Conservation (phyloP, 2,888 invertebrate species). For the Nycteola revayana region DNA sequence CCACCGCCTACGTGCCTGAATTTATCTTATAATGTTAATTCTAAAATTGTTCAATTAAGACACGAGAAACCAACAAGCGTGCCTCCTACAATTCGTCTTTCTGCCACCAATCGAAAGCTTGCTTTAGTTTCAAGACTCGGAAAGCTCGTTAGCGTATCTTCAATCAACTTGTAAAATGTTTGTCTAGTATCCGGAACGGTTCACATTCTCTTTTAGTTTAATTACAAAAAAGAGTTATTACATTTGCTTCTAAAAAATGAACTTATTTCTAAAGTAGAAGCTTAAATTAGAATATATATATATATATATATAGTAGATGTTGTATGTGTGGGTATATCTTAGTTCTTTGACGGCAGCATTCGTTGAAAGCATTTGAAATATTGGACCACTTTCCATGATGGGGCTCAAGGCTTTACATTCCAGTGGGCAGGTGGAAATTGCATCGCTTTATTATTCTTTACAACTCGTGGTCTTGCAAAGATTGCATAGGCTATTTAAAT, state of each 20-base stretch:
- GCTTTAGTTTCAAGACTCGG: slow-evolving; percentile 27
- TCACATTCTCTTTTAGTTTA: slow-evolving; percentile 8
- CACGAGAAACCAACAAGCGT: slow-evolving; percentile 40
- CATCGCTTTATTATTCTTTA: slow-evolving; percentile 52
- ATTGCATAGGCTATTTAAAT: slow-evolving; percentile 46
- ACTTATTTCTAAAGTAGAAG: slow-evolving; percentile 3
- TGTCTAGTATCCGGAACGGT: slow-evolving; percentile 10
- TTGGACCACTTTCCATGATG: slow-evolving; percentile 63
- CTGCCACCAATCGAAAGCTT: slow-evolving; percentile 28
- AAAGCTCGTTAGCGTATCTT: slow-evolving; percentile 38
- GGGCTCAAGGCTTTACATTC: slow-evolving; percentile 55
- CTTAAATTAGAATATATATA: not conserved
- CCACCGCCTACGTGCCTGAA: slow-evolving; percentile 53
- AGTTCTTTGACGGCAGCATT: slow-evolving; percentile 20
- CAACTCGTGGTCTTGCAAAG: slow-evolving; percentile 40
- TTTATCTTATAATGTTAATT: slow-evolving; percentile 41
- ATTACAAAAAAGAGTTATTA: slow-evolving; percentile 5
- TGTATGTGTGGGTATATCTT: slow-evolving; percentile 4
- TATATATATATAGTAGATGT: slow-evolving; percentile 1
- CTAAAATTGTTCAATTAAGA: slow-evolving; percentile 54
- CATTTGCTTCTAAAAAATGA: slow-evolving; percentile 1
- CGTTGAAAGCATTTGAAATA: slow-evolving; percentile 54
- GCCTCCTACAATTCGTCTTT: slow-evolving; percentile 35
- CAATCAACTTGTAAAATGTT: slow-evolving; percentile 23
- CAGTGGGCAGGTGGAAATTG: slow-evolving; percentile 59